Evolutionary conservation across 2,797 vertebrate species (phyloP), one percentile per base, ranked within the genome.

Genomic region (Brachyalestes nurse): DNA sequence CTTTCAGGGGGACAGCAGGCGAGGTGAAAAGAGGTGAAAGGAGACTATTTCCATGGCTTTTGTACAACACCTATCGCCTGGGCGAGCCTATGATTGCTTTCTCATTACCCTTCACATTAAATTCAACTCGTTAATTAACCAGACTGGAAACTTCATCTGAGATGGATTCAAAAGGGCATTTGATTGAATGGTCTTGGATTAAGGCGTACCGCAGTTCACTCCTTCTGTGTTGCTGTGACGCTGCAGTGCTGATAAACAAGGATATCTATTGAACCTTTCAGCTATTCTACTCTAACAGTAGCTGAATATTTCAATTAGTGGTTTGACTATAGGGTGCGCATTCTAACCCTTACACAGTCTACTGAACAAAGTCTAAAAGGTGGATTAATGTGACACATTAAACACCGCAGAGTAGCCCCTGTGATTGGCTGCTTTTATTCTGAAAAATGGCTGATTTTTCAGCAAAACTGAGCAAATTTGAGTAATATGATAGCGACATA

Each of bases 71-170:
- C 87, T 89, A 92, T 93, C 91, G 73, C 82, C 82, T 77, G 89
- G 89, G 90, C 91, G 90, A 89, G 88, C 87, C 91, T 88, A 88
- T 90, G 91, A 92, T 91, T 91, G 91, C 91, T 92, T 93, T 93
- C 93, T 94, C 92, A 94, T 94, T 94, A 94, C 92, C 83, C 65
- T 69, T 86, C 64, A 82, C 90, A 87, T 90, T 93, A 89, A 91
- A 93, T 94, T 92, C 90, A 93, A 91, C 91, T 90, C 91, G 92
- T 95, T 94, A 92, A 95, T 95, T 92, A 94, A 93, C 91, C 87
- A 83, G 89, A 88, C 79, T 86, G 88, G 91, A 92, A 93, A 93
- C 84, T 82, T 51, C 84, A 92, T 85, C 85, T 88, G 76, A 28
- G 51, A 45, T 79, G 25, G 80, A 89, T 85, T 82, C 84, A 77